These are phyloP conservation scores for Crotalus horridus DNA, from an alignment of 2,113 vertebrate species.

Conservation along the genomic window DNA sequence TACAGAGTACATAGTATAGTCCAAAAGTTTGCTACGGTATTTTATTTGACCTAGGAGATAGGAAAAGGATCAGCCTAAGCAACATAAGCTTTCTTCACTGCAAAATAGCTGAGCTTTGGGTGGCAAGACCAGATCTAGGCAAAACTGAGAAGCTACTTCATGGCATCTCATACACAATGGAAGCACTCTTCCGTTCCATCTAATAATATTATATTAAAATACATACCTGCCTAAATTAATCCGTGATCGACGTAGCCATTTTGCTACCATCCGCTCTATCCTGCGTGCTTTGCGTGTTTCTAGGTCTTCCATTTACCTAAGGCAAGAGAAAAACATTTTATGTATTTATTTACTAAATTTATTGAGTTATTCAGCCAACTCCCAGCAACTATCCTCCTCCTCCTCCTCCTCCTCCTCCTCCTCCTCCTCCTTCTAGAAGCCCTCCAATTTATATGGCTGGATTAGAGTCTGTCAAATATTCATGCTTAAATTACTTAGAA, in stretches of 20 bases:
- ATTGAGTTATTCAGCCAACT: not conserved
- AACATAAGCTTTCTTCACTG: not conserved
- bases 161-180: not conserved
- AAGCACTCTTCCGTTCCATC: not conserved
- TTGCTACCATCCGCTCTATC: conserved; percentile 95
- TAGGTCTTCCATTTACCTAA: conserved; percentile 97
- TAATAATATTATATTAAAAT: not conserved
- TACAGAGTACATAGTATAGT: not conserved
- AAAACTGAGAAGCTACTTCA: not conserved
- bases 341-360: not conserved
- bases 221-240: conserved; percentile 84
- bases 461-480: not conserved
- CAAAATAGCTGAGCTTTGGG: not conserved
- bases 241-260: conserved; percentile 90
- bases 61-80: not conserved
- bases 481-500: not conserved
- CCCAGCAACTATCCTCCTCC: not conserved
- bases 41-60: not conserved
- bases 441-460: not conserved
- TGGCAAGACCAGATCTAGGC: not conserved
- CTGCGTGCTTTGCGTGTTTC: conserved; percentile 83
- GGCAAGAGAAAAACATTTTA: conserved; percentile 20
- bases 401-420: not conserved
- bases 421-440: not conserved
- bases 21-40: not conserved